Conservation (phyloP, 2,888 invertebrate species). For the Tetropium fuscum region DNA sequence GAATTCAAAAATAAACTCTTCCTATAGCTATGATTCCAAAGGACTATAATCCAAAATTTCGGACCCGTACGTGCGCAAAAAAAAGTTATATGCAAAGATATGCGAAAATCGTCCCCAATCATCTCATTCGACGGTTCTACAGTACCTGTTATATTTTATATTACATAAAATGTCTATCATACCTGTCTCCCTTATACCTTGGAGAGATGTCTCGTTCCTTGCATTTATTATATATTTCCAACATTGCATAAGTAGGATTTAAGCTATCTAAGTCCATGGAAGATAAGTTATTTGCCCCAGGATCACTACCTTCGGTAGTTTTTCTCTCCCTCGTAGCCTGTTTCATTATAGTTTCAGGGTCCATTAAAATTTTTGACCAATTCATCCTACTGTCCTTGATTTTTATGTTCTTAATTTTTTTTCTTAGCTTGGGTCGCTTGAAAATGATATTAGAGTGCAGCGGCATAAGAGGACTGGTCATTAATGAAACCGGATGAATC, state of each 20-base stretch:
- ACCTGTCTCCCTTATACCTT: slow-evolving; percentile 55
- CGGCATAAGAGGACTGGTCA: slow-evolving; percentile 48
- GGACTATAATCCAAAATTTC: too few species aligned
- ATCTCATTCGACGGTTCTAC: too few species aligned
- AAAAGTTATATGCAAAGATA: too few species aligned
- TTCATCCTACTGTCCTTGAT: slow-evolving; percentile 68
- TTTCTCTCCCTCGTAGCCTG: slow-evolving; percentile 63
- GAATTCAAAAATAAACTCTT: too few species aligned
- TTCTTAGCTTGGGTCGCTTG: slow-evolving; percentile 68
- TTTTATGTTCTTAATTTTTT: slow-evolving; percentile 66
- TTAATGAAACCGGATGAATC: slow-evolving; percentile 24
- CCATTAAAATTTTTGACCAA: slow-evolving; percentile 76
- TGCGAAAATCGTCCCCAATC: too few species aligned
- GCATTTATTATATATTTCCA: slow-evolving; percentile 73
- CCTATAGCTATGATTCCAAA: too few species aligned
- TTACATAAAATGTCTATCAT: too few species aligned
- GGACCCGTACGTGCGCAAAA: too few species aligned
- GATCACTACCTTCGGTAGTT: slow-evolving; percentile 64
- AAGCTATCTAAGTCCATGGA: slow-evolving; percentile 67
- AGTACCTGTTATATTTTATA: too few species aligned
- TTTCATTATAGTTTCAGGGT: slow-evolving; percentile 74
- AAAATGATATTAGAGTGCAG: slow-evolving; percentile 69
- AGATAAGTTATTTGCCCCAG: slow-evolving; percentile 60
- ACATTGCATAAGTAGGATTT: slow-evolving; percentile 80
- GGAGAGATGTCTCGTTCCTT: slow-evolving; percentile 69